These are phyloP conservation scores for Hucho hucho DNA, from an alignment of 2,113 vertebrate species.

Conservation along the genomic window DNA sequence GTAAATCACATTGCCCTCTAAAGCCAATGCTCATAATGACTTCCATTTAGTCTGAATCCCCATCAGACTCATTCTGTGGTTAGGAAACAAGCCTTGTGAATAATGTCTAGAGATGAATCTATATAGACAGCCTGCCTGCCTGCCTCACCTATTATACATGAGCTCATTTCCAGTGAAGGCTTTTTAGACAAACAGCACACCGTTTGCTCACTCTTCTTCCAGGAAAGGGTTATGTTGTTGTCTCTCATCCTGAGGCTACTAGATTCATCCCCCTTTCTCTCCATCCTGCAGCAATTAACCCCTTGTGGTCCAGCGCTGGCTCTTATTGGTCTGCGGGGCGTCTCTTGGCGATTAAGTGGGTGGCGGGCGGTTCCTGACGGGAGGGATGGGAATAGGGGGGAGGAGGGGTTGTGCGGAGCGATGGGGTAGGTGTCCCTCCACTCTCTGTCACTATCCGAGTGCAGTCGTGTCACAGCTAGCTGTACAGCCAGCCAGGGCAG, in stretches of 20 bases:
- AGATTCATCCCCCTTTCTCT: constrained; percentile 40
- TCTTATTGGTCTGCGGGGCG: constrained; percentile 27
- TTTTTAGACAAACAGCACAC: background rate
- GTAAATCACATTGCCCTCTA: background rate
- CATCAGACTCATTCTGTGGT: constrained; percentile 6
- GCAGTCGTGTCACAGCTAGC: constrained; percentile 32
- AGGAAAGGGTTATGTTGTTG: background rate
- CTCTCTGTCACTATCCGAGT: constrained; percentile 25
- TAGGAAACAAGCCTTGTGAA: constrained; percentile 29
- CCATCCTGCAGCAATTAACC: constrained; percentile 59
- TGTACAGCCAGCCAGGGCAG: constrained; percentile 12
- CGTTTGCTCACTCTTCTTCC: background rate
- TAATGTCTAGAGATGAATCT: constrained; percentile 30
- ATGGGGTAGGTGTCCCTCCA: constrained; percentile 45
- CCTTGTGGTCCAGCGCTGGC: too few relatives aligned
- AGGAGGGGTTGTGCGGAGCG: constrained; percentile 38
- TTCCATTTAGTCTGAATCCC: background rate
- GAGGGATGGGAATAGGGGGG: constrained; percentile 35
- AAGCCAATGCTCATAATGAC: background rate
- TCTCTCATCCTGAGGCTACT: constrained; percentile 20
- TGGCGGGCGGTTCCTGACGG: constrained; percentile 21
- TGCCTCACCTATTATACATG: constrained; percentile 56
- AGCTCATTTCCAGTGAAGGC: constrained; percentile 46
- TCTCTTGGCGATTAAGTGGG: background rate
- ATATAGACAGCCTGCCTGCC: constrained; percentile 17